Conservation (phyloP, 2,113 vertebrate genomes). For the Australoheros scitulus region DNA sequence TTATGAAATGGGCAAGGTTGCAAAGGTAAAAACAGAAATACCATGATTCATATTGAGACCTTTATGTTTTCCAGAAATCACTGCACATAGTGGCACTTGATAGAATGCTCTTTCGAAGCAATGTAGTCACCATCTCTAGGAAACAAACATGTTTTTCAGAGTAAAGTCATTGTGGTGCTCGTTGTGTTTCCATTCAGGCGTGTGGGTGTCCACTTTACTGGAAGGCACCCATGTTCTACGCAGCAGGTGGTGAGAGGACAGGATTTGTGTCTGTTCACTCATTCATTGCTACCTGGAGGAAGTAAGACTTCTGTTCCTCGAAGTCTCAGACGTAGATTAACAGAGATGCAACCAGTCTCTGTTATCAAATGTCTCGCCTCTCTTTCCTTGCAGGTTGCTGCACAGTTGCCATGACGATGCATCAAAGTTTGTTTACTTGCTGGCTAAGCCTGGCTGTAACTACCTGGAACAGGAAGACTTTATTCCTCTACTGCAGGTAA, state of each 20-base stretch:
- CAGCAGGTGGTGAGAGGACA: constrained; percentile 91
- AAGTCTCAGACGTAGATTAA: neutral
- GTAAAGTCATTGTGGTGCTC: neutral
- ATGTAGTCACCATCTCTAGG: neutral
- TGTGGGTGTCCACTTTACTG: constrained; percentile 96
- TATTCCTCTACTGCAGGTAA: constrained; percentile 95
- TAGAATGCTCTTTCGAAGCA: neutral
- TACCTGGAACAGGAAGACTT: constrained; percentile 96
- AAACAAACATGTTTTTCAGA: constrained; percentile 17
- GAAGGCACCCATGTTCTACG: constrained; percentile 94
- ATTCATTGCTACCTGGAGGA: constrained; percentile 93
- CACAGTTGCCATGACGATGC: constrained; percentile 92
- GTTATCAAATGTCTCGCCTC: neutral
- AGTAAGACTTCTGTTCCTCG: constrained; percentile 79
- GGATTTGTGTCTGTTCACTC: constrained; percentile 92
- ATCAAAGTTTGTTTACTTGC: constrained; percentile 89
- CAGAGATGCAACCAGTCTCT: neutral
- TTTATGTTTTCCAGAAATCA: neutral
- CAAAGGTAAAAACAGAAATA: constrained; percentile 84
- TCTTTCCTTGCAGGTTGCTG: constrained; percentile 83
- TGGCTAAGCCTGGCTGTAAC: constrained; percentile 89
- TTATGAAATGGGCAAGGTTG: constrained; percentile 95
- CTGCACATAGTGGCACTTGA: neutral
- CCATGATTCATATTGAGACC: neutral
- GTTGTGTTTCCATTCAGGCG: constrained; percentile 78